These are phyloP conservation scores for Sipha flava DNA, from an alignment of 1,140 invertebrate genomes.

Conservation along the genomic window DNA sequence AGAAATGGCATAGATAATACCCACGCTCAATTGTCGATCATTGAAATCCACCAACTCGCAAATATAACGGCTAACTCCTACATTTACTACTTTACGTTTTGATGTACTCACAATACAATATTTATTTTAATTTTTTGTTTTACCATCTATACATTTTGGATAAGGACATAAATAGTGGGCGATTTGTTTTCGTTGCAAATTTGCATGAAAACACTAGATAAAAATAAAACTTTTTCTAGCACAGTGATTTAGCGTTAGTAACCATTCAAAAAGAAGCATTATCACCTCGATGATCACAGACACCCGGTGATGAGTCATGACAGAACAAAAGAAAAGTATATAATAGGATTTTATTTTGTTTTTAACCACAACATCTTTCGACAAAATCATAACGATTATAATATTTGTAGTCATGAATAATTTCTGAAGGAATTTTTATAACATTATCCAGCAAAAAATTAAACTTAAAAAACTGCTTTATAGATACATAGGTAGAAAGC, in stretches of 20 bases:
- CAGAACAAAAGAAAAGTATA: not conserved
- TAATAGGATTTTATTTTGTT: not conserved
- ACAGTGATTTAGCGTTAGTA: not conserved
- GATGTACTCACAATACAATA: not conserved
- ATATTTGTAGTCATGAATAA: no score
- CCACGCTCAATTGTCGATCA: not conserved
- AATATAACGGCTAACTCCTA: conserved; percentile 16
- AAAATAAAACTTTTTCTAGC: not conserved
- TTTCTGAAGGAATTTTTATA: no score
- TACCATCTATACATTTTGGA: not conserved
- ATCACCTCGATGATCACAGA: not conserved
- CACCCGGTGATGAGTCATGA: conserved; percentile 10
- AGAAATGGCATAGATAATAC: not conserved
- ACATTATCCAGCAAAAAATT: no score
- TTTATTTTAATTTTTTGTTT: not conserved
- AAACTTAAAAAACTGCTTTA: no score
- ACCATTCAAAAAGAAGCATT: not conserved
- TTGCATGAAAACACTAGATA: conserved; percentile 6
- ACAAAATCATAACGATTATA: not conserved
- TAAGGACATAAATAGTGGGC: conserved; percentile 5
- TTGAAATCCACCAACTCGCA: conserved; percentile 6
- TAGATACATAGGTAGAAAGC: no score
- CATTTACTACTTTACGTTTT: not conserved
- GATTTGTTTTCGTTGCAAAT: not conserved
- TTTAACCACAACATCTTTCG: not conserved